Percentiles rank a stretch among this genome's conserved stretches.
Evolutionary conservation across 2,888 invertebrate genomes (phyloP).

Genomic region (Dryocosmus kuriphilus): DNA sequence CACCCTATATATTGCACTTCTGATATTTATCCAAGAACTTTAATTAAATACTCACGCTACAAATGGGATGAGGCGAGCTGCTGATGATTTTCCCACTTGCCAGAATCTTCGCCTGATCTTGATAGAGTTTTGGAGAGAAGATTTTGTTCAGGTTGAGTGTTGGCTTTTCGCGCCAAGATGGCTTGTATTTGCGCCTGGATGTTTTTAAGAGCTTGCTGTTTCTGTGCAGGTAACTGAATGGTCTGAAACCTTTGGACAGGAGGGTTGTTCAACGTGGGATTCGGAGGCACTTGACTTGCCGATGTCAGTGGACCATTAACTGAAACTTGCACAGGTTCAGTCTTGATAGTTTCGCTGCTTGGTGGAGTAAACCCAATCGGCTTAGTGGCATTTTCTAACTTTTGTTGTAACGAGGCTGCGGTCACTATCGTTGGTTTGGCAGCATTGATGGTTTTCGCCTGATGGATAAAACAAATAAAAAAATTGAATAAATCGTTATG

Average conservation of each 20-base stretch:
- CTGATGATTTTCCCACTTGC: constrained; percentile 84
- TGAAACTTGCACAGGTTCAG: constrained; percentile 65
- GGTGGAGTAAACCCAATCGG: constrained; percentile 64
- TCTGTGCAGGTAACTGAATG: constrained; percentile 86
- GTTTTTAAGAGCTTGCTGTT: constrained; percentile 81
- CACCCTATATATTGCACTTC: too few relatives aligned
- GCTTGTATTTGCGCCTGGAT: constrained; percentile 83
- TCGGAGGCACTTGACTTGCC: constrained; percentile 61
- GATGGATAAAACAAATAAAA: constrained; percentile 36
- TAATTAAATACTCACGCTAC: constrained; percentile 63
- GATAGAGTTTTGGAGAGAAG: constrained; percentile 81
- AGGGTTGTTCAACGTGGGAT: constrained; percentile 69
- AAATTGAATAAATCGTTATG: not conserved
- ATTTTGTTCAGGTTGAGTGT: constrained; percentile 80
- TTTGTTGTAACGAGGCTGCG: constrained; percentile 62
- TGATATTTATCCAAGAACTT: too few relatives aligned
- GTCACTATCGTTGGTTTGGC: constrained; percentile 61
- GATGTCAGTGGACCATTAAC: constrained; percentile 66
- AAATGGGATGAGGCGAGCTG: constrained; percentile 67
- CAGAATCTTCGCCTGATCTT: constrained; percentile 86
- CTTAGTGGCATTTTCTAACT: constrained; percentile 66
- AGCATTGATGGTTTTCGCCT: constrained; percentile 66
- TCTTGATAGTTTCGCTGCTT: constrained; percentile 68
- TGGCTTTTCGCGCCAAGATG: constrained; percentile 79
- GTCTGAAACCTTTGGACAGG: constrained; percentile 83